These are phyloP conservation scores for Endotricha flammealis DNA, from an alignment of 2,888 invertebrate species.

Conservation along the genomic window DNA sequence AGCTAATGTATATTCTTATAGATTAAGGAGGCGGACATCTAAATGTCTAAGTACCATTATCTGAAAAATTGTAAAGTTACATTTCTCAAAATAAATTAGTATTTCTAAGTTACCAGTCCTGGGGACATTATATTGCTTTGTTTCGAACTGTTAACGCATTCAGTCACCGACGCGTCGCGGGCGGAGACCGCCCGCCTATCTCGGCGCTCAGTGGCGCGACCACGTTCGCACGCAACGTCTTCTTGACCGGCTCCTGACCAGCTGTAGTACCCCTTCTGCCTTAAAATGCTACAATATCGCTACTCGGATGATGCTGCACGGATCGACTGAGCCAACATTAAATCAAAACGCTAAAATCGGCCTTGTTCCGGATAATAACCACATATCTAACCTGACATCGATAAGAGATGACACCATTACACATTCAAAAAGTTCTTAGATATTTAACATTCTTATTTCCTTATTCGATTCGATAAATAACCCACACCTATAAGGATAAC, in stretches of 20 bases:
- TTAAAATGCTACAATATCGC: constrained; percentile 43
- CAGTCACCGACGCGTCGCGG: constrained; percentile 69
- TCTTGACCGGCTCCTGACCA: constrained; percentile 36
- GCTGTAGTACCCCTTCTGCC: constrained; percentile 35
- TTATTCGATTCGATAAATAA: constrained; percentile 70
- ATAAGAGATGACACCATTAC: constrained; percentile 59
- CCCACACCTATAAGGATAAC: constrained; percentile 70
- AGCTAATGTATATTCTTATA: constrained; percentile 58
- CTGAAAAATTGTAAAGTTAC: constrained; percentile 68
- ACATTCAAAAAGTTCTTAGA: constrained; percentile 67
- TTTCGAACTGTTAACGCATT: constrained; percentile 60
- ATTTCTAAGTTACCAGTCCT: constrained; percentile 73
- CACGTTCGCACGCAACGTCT: constrained; percentile 43
- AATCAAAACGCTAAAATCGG: constrained; percentile 63
- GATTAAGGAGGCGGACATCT: constrained; percentile 71
- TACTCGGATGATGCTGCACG: constrained; percentile 50
- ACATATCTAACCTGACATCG: constrained; percentile 60
- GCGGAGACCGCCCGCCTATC: constrained; percentile 32
- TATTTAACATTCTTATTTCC: constrained; percentile 59
- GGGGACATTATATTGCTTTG: constrained; percentile 69
- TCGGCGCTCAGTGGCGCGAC: constrained; percentile 48
- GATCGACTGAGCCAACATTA: constrained; percentile 52
- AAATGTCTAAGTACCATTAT: constrained; percentile 70
- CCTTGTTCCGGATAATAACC: constrained; percentile 66
- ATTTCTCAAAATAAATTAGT: constrained; percentile 76